Conservation (phyloP, 2,113 vertebrate species). For the Dolichotis patagonum region DNA sequence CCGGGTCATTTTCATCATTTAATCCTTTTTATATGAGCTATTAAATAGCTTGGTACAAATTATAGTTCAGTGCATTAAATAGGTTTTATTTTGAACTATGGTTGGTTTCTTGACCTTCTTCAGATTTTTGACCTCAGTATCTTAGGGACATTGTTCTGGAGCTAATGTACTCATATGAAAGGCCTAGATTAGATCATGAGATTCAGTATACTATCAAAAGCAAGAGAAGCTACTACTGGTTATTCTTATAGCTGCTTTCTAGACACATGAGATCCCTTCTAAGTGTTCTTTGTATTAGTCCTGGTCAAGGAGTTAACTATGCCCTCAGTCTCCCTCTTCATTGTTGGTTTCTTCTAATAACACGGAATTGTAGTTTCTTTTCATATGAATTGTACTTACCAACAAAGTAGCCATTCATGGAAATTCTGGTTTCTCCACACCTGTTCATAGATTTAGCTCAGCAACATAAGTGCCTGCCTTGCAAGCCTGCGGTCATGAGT, state of each 20-base stretch:
- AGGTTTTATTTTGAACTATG: conserved; percentile 30
- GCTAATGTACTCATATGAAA: not conserved
- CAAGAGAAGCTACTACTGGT: not conserved
- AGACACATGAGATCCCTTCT: not conserved
- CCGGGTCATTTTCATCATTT: not conserved
- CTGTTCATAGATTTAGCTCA: not conserved
- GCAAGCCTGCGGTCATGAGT: too few relatives aligned
- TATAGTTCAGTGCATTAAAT: not conserved
- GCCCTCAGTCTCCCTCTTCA: not conserved
- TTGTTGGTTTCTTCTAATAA: not conserved
- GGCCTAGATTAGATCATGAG: not conserved
- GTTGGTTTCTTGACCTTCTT: not conserved
- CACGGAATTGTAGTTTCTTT: not conserved
- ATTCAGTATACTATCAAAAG: not conserved
- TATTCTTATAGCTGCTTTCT: not conserved
- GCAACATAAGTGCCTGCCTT: too few relatives aligned
- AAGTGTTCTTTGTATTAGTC: not conserved
- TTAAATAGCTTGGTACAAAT: not conserved
- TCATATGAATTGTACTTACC: not conserved
- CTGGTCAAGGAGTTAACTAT: not conserved
- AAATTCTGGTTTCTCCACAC: conserved; percentile 15
- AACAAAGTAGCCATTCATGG: not conserved
- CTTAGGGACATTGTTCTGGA: not conserved
- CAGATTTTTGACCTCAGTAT: not conserved
- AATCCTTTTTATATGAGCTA: not conserved